Evolutionary conservation across 2,797 vertebrate genomes (phyloP), one percentile per base, ranked within the genome.

Genomic region (Takifugu ocellatus): DNA sequence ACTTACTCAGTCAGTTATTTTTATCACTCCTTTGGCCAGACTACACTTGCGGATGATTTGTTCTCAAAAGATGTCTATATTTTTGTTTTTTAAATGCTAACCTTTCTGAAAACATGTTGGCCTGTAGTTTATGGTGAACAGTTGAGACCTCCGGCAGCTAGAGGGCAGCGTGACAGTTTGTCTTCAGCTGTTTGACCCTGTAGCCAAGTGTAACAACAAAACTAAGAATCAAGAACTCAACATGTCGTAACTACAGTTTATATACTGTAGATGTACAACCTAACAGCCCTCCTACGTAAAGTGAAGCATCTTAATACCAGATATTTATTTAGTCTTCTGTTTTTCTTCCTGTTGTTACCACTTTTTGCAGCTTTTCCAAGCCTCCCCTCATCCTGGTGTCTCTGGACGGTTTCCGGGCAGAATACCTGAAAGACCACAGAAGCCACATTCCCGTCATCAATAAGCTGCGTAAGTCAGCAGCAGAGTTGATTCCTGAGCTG

Each of bases 401-500:
- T 56, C 79, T 98, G 92, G 97, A 99, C 48, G 97, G 97, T 52
- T 99, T 99, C 89, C 92, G 94, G 83, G 92, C 94, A 2, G 85
- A 88, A 9, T 99, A 99, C 87, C 89, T 99, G 63, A 88, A 91
- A 65, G 92, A 92, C 43, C 94, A 94, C 87, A 66, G 85, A 66
- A 84, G 63, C 79, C 90, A 92, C 65, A 75, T 98, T 69, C 95
- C 94, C 49, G 87, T 93, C 78, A 94, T 99, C 87, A 93, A 74
- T 83, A 96, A 92, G 87, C 87, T 99, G 66, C 92, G 97, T 99
- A 85, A 94, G 95, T 95, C 1, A 27, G 12, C 2, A 0, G 10
- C 36, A 4, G 5, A 4, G 11, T 47, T 25, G 47, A 25, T 44
- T 51, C 12, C 27, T 0, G 17, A 7, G 31, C 16, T 36, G 15